Evolutionary conservation across 2,888 invertebrate species (phyloP), one percentile per base, ranked within the genome.

Genomic region (Agonopterix arenella): DNA sequence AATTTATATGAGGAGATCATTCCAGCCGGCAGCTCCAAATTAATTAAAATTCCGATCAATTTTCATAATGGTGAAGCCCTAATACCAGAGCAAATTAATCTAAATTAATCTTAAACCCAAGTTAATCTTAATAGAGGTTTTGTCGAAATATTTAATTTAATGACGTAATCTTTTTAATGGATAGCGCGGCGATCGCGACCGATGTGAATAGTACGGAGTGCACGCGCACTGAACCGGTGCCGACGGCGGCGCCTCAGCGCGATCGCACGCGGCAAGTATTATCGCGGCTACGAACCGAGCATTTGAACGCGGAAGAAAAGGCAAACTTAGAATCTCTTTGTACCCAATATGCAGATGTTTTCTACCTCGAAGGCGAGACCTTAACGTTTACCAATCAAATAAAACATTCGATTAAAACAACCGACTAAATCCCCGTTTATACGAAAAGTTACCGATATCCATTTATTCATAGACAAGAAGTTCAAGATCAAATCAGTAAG

Each of bases 251-350:
- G n/a, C n/a, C n/a, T n/a, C n/a, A n/a, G n/a, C n/a, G n/a, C n/a
- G n/a, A 51, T 0, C 62, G 63, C 57, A n/a, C 9, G 10, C 2
- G 8, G 10, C 28, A 44, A 4, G 44, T 44, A 8, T 8, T 44
- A 18, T 18, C 62, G 10, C 60, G 61, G 0, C 46, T 70, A 5
- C 60, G 68, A 5, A 68, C 64, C 0, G 57, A 63, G 5, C 68
- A 68, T 52, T 41, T 68, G 10, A 66, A 68, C 18, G 38, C 46
- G 0, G 67, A 70, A 37, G 66, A 66, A 56, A 53, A 54, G 1
- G 50, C 49, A 44, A 64, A 69, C 37, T 52, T 65, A 48, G 47
- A 51, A 18, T 9, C 49, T 13, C 11, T 46, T 36, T 46, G 45
- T 9, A 2, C 45, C 2, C 36, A 37, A 2, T 46, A 46, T 11